Evolutionary conservation across 2,888 invertebrate genomes (phyloP).

Genomic region (Mamestra brassicae): DNA sequence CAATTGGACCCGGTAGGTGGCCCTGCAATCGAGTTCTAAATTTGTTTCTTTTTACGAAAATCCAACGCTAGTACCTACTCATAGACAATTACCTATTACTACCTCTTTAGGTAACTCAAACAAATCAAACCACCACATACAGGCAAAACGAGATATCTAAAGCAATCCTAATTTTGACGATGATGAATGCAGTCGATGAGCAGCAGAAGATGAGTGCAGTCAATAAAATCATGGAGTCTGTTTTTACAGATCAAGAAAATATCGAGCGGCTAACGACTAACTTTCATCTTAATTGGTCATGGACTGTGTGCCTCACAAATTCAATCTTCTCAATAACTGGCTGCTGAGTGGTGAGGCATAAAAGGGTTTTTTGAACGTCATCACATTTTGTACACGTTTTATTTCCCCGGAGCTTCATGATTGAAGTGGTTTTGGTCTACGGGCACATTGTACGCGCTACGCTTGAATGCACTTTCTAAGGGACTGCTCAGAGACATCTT

Average conservation of each 20-base stretch:
- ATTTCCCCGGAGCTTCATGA: constrained; percentile 59
- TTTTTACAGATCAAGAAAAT: constrained; percentile 21
- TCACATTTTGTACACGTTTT: constrained; percentile 60
- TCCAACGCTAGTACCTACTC: too few relatives aligned
- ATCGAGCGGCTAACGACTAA: constrained; percentile 10
- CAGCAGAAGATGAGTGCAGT: background rate
- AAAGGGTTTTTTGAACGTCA: constrained; percentile 66
- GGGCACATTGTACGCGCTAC: constrained; percentile 82
- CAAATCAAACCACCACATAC: background rate
- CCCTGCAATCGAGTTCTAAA: too few relatives aligned
- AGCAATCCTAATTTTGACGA: background rate
- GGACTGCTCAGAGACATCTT: constrained; percentile 66
- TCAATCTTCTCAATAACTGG: constrained; percentile 56
- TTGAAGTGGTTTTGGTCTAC: constrained; percentile 80
- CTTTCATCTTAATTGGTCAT: constrained; percentile 54
- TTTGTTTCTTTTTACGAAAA: too few relatives aligned
- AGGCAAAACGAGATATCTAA: background rate
- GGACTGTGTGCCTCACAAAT: constrained; percentile 35
- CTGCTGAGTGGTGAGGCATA: constrained; percentile 60
- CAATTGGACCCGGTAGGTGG: too few relatives aligned
- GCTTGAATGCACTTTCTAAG: constrained; percentile 75
- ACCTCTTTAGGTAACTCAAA: too few relatives aligned
- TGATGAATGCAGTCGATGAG: too few relatives aligned
- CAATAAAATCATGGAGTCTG: background rate
- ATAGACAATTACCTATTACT: too few relatives aligned